Conservation (phyloP, 2,113 vertebrate genomes). For the Tychaedon coryphoeus region DNA sequence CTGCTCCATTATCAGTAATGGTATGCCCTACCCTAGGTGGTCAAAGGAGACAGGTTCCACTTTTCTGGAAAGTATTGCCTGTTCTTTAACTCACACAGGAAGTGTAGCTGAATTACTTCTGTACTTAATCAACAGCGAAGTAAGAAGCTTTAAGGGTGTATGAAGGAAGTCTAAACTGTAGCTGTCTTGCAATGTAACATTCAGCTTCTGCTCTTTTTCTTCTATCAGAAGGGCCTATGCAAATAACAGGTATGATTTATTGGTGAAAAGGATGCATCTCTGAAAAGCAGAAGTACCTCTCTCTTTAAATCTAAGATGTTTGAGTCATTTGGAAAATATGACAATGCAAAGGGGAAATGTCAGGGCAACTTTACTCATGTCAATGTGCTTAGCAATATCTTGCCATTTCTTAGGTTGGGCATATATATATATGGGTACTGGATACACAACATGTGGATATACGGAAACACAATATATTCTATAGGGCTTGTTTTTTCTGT, state of each 20-base stretch:
- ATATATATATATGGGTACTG: neutral
- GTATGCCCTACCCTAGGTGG: neutral
- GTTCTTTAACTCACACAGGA: neutral
- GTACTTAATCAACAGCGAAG: neutral
- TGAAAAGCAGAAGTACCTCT: neutral
- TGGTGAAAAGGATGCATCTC: neutral
- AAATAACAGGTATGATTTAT: neutral
- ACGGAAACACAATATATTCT: neutral
- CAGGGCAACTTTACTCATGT: neutral
- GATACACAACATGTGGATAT: neutral
- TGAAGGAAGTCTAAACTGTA: neutral
- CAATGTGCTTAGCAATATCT: neutral
- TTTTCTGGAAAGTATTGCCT: neutral
- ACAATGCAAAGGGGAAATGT: neutral
- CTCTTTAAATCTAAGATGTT: neutral
- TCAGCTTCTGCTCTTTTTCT: neutral
- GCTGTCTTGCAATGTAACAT: neutral
- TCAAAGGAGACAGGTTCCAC: neutral
- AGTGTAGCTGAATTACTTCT: neutral
- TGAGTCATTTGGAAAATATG: neutral
- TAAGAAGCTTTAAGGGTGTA: neutral
- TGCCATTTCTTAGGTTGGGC: neutral
- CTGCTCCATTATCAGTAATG: neutral
- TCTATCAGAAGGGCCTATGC: neutral
- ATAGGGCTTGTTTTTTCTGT: neutral